These are phyloP conservation scores for Coregonus ussuriensis DNA, from an alignment of 2,797 vertebrate species.

Conservation along the genomic window DNA sequence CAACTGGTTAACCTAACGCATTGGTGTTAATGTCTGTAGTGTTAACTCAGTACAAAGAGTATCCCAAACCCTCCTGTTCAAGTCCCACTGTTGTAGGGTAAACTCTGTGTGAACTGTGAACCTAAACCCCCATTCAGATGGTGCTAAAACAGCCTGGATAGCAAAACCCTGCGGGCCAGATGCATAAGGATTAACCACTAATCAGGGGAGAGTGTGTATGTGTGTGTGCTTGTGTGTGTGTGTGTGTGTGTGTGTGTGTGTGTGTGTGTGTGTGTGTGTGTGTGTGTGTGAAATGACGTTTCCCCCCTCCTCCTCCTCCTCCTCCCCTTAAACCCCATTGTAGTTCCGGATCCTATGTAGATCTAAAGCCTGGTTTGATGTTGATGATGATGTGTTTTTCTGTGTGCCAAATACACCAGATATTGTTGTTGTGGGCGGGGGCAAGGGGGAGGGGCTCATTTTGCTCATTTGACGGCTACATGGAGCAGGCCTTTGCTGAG, in stretches of 20 bases:
- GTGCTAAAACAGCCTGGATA: conserved; percentile 16
- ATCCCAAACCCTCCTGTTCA: conserved; percentile 22
- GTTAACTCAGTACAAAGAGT: not conserved
- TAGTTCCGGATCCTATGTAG: not conserved
- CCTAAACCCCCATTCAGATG: conserved; percentile 28
- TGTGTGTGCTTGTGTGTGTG: no score
- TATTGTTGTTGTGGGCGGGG: no score
- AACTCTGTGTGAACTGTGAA: conserved; percentile 29
- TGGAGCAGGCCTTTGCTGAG: no score
- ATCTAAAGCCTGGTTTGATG: conserved; percentile 23
- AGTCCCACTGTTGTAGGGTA: conserved; percentile 15
- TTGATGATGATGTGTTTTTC: no score
- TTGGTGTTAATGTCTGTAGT: conserved; percentile 32
- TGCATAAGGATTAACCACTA: conserved; percentile 12
- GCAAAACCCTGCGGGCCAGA: conserved; percentile 2
- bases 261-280: no score
- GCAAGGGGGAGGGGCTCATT: no score
- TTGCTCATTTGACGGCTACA: no score
- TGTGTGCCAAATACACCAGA: no score
- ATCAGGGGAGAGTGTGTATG: not conserved
- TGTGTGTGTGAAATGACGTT: conserved; percentile 4
- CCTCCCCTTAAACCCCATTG: conserved; percentile 28
- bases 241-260: no score
- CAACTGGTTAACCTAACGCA: conserved; percentile 10
- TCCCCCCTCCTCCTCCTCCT: conserved; percentile 5